These are phyloP conservation scores for Cairina moschata DNA, from an alignment of 2,113 vertebrate genomes.

Conservation along the genomic window DNA sequence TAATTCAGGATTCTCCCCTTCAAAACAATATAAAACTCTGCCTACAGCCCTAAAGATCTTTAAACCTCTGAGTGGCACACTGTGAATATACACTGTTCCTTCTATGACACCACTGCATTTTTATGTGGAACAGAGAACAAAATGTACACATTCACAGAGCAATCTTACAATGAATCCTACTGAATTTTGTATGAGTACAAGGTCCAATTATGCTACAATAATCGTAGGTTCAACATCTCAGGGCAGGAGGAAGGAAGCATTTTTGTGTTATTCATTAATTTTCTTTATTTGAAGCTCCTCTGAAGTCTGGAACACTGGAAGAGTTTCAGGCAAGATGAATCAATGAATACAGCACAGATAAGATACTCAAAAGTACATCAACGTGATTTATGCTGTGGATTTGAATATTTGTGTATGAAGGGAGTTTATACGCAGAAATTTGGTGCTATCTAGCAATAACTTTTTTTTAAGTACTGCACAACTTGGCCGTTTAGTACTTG, in stretches of 20 bases:
- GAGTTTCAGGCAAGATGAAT: neutral
- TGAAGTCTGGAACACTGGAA: neutral
- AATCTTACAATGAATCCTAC: neutral
- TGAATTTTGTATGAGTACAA: neutral
- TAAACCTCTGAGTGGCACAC: neutral
- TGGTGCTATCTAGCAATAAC: neutral
- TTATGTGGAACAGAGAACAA: neutral
- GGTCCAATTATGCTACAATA: neutral
- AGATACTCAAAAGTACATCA: neutral
- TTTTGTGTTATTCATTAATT: conserved; percentile 4
- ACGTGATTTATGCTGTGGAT: neutral
- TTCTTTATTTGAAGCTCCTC: neutral
- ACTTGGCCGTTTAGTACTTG: neutral
- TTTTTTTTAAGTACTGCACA: neutral
- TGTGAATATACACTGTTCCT: neutral
- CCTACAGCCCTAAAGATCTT: neutral
- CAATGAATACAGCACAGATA: neutral
- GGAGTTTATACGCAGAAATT: neutral
- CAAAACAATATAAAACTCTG: neutral
- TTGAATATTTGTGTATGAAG: neutral
- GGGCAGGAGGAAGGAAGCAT: neutral
- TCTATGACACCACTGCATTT: neutral
- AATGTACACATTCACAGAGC: neutral
- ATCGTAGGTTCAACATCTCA: neutral
- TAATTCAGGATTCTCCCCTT: neutral